Conservation (phyloP, 2,888 invertebrate species). For the Spisula solida region DNA sequence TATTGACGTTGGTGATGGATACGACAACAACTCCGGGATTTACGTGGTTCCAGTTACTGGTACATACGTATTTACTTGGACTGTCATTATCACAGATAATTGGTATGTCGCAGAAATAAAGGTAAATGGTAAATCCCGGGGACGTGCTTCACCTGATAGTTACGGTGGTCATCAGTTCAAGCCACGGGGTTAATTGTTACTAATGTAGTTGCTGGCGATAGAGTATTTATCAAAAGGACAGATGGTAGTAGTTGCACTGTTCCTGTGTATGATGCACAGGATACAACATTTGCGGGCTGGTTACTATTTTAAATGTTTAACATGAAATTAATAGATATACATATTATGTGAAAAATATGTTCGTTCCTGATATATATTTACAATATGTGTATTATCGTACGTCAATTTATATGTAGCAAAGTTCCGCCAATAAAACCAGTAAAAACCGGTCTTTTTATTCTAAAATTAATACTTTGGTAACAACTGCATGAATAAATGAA, state of each 20-base stretch:
- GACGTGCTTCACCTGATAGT: not conserved
- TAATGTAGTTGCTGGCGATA: not conserved
- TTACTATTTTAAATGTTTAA: not conserved
- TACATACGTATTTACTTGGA: not conserved
- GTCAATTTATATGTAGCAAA: no score
- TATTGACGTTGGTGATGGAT: not conserved
- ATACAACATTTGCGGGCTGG: not conserved
- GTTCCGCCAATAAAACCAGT: no score
- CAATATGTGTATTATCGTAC: no score
- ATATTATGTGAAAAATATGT: no score
- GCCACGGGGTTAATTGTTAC: not conserved
- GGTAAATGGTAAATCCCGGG: not conserved
- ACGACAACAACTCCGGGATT: not conserved
- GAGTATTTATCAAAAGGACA: not conserved
- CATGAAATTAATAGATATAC: no score
- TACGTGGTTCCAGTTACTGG: no score
- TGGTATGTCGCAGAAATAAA: not conserved
- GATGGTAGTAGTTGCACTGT: not conserved
- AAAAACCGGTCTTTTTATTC: no score
- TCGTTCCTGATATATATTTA: no score
- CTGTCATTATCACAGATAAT: not conserved
- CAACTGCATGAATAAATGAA: no score
- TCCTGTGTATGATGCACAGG: not conserved
- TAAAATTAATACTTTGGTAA: no score
- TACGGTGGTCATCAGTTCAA: not conserved